phyloP scores from a whole-genome alignment of 2,888 invertebrate species.

The Fabriciana adippe region DNA sequence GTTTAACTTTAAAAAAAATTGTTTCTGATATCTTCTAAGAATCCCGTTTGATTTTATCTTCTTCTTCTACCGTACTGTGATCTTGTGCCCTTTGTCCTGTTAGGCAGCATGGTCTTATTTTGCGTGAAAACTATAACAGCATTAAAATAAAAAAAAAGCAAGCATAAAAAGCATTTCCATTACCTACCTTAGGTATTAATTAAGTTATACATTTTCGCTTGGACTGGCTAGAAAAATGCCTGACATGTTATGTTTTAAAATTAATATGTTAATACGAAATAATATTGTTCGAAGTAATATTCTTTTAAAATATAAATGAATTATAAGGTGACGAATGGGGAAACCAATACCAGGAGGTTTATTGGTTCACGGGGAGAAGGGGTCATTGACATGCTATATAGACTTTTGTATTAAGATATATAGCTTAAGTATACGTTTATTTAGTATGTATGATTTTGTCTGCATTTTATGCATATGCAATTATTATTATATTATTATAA shows the following conservation, averaged over 20 bases:
- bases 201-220: neutral
- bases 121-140: neutral
- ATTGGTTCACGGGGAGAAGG: no score
- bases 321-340: neutral
- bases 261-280: neutral
- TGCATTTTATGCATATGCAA: no score
- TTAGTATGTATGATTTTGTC: no score
- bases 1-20: neutral
- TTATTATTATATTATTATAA: no score
- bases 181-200: neutral
- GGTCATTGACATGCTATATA: no score
- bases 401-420: no score
- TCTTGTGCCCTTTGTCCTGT: constrained; percentile 7
- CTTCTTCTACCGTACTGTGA: constrained; percentile 2
- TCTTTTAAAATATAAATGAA: neutral
- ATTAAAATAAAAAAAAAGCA: neutral
- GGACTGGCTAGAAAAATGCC: neutral
- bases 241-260: neutral
- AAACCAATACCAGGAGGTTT: no score
- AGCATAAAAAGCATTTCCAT: neutral
- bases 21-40: constrained; percentile 9
- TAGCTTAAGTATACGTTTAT: no score
- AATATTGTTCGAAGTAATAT: no score
- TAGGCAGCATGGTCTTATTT: neutral
- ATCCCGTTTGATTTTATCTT: neutral